Evolutionary conservation across 2,797 vertebrate species (phyloP).

Genomic region (Sebastes elongatus): DNA sequence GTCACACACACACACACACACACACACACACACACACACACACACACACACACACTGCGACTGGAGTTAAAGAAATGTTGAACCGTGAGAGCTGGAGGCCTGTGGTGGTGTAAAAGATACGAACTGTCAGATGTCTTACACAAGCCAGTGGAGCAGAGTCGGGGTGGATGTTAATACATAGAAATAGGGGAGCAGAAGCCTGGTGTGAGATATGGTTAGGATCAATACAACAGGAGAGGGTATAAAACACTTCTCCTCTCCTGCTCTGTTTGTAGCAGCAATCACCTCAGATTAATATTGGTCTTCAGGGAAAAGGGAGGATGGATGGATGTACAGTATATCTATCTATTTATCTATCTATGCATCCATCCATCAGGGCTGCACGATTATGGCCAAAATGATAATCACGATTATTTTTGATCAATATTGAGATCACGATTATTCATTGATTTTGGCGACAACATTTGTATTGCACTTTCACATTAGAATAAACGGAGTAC

Average conservation of each 20-base stretch:
- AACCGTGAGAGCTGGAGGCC: constrained; percentile 24
- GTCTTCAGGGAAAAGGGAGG: neutral
- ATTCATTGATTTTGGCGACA: no score
- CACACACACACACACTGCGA: neutral
- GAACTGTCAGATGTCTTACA: constrained; percentile 64
- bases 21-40: neutral
- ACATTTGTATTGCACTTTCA: no score
- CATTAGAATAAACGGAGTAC: no score
- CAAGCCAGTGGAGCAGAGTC: constrained; percentile 46
- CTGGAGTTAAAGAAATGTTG: constrained; percentile 39
- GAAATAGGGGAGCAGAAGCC: constrained; percentile 16
- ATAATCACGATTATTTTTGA: no score
- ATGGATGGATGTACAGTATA: no score
- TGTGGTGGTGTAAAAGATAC: constrained; percentile 36
- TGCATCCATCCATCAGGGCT: no score
- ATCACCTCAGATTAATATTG: neutral
- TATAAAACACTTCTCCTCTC: neutral
- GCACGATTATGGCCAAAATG: no score
- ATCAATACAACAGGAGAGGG: neutral
- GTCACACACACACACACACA: neutral
- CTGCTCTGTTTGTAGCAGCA: neutral
- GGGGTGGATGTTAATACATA: constrained; percentile 22
- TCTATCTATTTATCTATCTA: no score
- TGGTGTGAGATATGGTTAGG: neutral
- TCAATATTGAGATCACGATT: no score